Evolutionary conservation across 2,113 vertebrate genomes (phyloP), one percentile per base, ranked within the genome.

Genomic region (Heterotis niloticus): DNA sequence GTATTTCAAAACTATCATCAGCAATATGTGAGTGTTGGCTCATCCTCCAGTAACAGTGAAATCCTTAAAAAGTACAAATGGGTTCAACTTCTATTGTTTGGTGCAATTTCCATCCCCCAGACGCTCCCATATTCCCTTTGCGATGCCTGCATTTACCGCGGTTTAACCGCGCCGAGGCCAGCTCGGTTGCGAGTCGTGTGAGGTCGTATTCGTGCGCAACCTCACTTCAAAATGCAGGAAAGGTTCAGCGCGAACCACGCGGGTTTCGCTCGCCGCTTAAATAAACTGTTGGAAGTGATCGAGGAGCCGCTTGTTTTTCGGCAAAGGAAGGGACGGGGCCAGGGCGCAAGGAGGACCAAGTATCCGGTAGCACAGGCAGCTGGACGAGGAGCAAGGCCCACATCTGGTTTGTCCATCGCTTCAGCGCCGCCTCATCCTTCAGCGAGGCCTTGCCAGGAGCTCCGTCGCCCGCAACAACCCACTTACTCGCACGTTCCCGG

Each of bases 391-490:
- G 28, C 14, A 44, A 26, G 56, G 28, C 44, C 18, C 11, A 56
- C 90, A 91, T 92, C 92, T 93, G 92, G 86, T 91, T 92, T 91
- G 80, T 87, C 44, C 70, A 73, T 79, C 59, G 64, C 12, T 20
- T 59, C 29, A 29, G 78, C 59, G 12, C 11, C 34, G 64, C 60
- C 34, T 28, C 60, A 73, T 73, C 73, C 14, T 74, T 62, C 78
- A 23, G 28, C n/a, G 34, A 51, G 29, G 67, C 20, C 5, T 66
- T 18, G 14, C 69, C 52, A 59, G 78, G 70, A 73, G 54, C 64
- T 73, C 24, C 60, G 65, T 73, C 60, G 28, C 20, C 52, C 9
- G 12, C 59, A 65, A 74, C 70, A 65, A 73, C 78, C 73, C 60
- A 73, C 57, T 79, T 71, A 79, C 51, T 79, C 59, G 24, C 69